Percentiles rank a stretch among this genome's conserved stretches.
Evolutionary conservation across 2,797 vertebrate species (phyloP).

Genomic region (Dallia pectoralis): DNA sequence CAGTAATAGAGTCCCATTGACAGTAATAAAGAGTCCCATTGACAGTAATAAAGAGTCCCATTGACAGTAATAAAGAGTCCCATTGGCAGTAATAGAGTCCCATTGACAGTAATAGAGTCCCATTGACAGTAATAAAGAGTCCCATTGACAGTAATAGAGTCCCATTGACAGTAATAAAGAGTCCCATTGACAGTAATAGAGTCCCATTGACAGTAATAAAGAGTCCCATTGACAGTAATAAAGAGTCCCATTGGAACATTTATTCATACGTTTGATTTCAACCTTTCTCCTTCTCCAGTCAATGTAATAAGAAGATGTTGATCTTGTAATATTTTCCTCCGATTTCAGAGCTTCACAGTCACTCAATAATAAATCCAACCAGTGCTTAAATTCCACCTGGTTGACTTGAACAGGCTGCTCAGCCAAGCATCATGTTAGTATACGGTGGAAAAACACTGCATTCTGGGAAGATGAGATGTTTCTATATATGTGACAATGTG

Average conservation of each 20-base stretch:
- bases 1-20: conserved; percentile 52
- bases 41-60: conserved; percentile 49
- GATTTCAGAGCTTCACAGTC: conserved; percentile 56
- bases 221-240: conserved; percentile 61
- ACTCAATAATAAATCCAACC: conserved; percentile 62
- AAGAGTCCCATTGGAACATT: conserved; percentile 54
- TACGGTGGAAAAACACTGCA: conserved; percentile 48
- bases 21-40: too few relatives aligned
- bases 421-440: conserved; percentile 44
- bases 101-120: conserved; percentile 54
- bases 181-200: too few relatives aligned
- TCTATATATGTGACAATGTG: conserved; percentile 58
- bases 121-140: conserved; percentile 59
- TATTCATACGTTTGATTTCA: conserved; percentile 53
- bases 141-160: too few relatives aligned
- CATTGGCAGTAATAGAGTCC: too few relatives aligned
- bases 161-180: too few relatives aligned
- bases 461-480: conserved; percentile 48
- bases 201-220: too few relatives aligned
- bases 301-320: conserved; percentile 59
- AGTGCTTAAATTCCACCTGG: conserved; percentile 59
- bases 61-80: conserved; percentile 49
- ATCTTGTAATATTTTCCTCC: conserved; percentile 61
- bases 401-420: conserved; percentile 58
- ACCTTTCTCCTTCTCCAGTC: conserved; percentile 56